Conservation (phyloP, 2,113 vertebrate genomes). For the Carollia perspicillata region DNA sequence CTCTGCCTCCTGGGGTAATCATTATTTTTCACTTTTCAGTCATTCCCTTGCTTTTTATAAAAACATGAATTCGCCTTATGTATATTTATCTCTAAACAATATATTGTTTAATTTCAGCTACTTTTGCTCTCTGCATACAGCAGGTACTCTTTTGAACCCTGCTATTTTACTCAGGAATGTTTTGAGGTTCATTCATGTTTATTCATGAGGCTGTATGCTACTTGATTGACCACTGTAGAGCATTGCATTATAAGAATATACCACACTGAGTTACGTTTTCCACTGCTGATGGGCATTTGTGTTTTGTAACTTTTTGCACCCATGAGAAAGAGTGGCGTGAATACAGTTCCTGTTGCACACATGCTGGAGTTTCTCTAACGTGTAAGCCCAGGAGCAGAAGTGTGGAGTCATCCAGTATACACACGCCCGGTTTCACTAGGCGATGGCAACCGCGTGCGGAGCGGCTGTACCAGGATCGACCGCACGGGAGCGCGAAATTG, state of each 20-base stretch:
- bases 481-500: background rate
- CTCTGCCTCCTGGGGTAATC: background rate
- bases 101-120: constrained; percentile 1
- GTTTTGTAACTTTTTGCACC: background rate
- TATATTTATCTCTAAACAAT: constrained; percentile 14
- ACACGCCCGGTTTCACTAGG: background rate
- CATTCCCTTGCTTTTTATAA: background rate
- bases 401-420: background rate
- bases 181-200: background rate
- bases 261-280: background rate
- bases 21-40: background rate
- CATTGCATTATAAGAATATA: background rate
- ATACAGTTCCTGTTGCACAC: background rate
- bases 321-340: background rate
- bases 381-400: background rate
- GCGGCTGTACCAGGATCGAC: background rate
- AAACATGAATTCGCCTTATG: background rate
- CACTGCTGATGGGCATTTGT: background rate
- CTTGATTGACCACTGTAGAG: background rate
- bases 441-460: background rate
- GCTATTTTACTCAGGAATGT: background rate
- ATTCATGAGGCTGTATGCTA: background rate
- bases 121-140: background rate
- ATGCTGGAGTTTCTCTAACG: background rate
- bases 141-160: background rate